A percentile compares a stretch with the other conserved stretches of the same genome.
phyloP scores from a whole-genome alignment of 1,140 invertebrate genomes.

The Drosophila sechellia region DNA sequence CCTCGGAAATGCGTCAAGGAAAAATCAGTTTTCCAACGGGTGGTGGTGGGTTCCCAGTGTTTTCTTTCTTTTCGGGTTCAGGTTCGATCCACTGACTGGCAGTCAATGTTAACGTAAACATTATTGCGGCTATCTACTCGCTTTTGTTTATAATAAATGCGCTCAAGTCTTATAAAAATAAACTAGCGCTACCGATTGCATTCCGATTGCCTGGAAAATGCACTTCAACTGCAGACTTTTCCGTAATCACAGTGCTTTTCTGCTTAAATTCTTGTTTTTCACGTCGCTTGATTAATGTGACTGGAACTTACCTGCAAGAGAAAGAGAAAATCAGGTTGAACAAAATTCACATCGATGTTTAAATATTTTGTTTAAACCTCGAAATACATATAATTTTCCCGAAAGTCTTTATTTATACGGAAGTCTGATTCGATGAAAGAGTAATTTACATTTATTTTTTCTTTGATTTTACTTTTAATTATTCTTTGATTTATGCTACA shows the following conservation, averaged over 20 bases:
- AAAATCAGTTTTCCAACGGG: slow-evolving; percentile 34
- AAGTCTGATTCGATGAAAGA: background rate
- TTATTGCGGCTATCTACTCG: slow-evolving; percentile 27
- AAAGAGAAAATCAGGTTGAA: slow-evolving; percentile 35
- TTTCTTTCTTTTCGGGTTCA: slow-evolving; percentile 11
- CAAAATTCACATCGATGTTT: background rate
- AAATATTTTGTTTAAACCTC: background rate
- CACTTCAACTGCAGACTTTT: slow-evolving; percentile 20
- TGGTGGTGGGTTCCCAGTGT: slow-evolving; percentile 11
- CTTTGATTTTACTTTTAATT: background rate
- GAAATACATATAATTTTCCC: background rate
- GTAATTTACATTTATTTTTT: background rate
- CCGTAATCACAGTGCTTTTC: slow-evolving; percentile 19
- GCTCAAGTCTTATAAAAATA: slow-evolving; percentile 38
- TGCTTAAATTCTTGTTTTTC: slow-evolving; percentile 41
- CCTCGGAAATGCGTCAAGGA: slow-evolving; percentile 72
- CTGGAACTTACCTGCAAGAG: slow-evolving; percentile 63
- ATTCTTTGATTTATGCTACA: background rate
- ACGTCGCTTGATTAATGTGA: slow-evolving; percentile 67
- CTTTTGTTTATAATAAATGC: slow-evolving; percentile 51
- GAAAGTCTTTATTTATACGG: background rate
- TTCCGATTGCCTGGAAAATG: slow-evolving; percentile 21
- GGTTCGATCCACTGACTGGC: slow-evolving; percentile 43
- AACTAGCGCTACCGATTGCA: slow-evolving; percentile 32
- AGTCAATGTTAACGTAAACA: slow-evolving; percentile 80